Conservation (phyloP, 1,140 invertebrate species). For the Drosophila insularis region DNA sequence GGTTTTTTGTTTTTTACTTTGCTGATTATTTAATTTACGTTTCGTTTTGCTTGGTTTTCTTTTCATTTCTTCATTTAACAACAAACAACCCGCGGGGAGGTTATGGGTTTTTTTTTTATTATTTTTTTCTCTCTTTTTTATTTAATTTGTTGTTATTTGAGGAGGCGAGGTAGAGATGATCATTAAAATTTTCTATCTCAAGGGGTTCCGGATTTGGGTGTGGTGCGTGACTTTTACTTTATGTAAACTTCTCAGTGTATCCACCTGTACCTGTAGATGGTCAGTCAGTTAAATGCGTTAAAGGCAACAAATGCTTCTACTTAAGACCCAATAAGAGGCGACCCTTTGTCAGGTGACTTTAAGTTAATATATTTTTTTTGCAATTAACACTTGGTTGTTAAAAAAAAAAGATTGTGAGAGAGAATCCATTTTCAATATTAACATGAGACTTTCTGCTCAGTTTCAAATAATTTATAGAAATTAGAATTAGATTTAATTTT, state of each 20-base stretch:
- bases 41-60: slow-evolving; percentile 21
- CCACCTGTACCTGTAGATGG: slow-evolving; percentile 1
- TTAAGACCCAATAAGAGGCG: slow-evolving; percentile 18
- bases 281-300: slow-evolving; percentile 16
- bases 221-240: slow-evolving; percentile 33
- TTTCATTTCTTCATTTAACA: slow-evolving; percentile 7
- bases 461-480: too few species aligned
- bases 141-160: neutral
- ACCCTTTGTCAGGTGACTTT: slow-evolving; percentile 45
- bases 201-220: neutral
- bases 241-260: neutral
- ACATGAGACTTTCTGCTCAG: neutral
- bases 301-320: slow-evolving; percentile 4
- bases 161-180: neutral
- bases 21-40: slow-evolving; percentile 49
- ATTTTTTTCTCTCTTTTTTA: neutral
- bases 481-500: neutral
- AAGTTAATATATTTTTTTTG: neutral
- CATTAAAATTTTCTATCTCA: slow-evolving; percentile 37
- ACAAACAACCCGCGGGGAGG: slow-evolving; percentile 7
- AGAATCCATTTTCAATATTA: neutral
- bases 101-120: neutral
- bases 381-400: slow-evolving; percentile 40
- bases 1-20: slow-evolving; percentile 14
- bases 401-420: slow-evolving; percentile 17